A percentile compares a stretch with the other conserved stretches of the same genome.
Evolutionary conservation across 2,888 invertebrate genomes (phyloP).

Genomic region (Drosophila dives): DNA sequence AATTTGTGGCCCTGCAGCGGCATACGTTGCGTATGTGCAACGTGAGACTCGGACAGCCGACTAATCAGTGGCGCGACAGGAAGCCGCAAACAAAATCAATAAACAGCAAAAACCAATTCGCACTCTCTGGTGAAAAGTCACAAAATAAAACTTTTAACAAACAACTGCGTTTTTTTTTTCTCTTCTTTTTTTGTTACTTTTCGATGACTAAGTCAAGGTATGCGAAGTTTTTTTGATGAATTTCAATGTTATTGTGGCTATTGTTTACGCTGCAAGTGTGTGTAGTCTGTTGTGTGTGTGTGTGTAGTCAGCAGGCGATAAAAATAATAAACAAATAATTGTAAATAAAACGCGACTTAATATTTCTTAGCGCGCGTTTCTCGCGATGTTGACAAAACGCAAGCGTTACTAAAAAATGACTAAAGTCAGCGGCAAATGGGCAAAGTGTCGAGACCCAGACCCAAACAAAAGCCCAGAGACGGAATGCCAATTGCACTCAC

Average conservation of each 20-base stretch:
- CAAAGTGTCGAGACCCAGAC: constrained; percentile 62
- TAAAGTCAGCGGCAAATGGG: constrained; percentile 68
- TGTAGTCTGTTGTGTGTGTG: constrained; percentile 3
- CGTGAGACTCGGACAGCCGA: constrained; percentile 39
- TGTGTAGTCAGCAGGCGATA: constrained; percentile 50
- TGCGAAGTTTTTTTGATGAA: constrained; percentile 44
- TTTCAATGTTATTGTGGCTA: constrained; percentile 34
- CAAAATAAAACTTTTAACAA: constrained; percentile 39
- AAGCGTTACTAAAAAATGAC: constrained; percentile 80
- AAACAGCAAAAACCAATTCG: constrained; percentile 21
- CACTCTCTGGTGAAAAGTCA: constrained; percentile 16
- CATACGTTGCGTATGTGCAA: constrained; percentile 72
- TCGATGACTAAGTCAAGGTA: constrained; percentile 64
- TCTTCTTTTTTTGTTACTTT: constrained; percentile 5
- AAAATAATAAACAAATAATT: constrained; percentile 43
- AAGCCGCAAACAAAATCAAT: constrained; percentile 58
- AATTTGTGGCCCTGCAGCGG: constrained; percentile 50
- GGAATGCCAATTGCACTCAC: constrained; percentile 52
- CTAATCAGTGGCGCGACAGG: constrained; percentile 40
- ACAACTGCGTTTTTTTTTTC: constrained; percentile 23
- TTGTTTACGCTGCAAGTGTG: constrained; percentile 36
- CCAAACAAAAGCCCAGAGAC: constrained; percentile 56
- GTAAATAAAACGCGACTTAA: constrained; percentile 38
- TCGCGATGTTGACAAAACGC: constrained; percentile 80
- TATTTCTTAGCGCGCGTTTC: constrained; percentile 56